phyloP scores from a whole-genome alignment of 2,113 vertebrate genomes.

The Entomyzon cyanotis region DNA sequence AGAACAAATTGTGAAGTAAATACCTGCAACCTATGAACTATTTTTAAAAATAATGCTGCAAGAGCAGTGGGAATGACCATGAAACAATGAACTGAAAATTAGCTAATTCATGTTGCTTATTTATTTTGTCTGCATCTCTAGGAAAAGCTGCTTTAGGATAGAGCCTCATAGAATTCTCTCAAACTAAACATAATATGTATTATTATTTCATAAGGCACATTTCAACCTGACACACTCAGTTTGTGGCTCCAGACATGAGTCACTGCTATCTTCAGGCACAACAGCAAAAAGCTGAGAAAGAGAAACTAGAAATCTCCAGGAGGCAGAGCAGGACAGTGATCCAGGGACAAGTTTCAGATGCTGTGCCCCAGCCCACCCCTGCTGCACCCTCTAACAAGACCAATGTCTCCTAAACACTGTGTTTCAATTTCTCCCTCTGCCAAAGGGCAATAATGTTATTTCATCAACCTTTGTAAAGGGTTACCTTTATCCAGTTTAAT shows the following conservation, averaged over 20 bases:
- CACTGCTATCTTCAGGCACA: not conserved
- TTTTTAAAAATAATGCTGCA: not conserved
- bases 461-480: constrained; percentile 48
- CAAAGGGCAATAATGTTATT: constrained; percentile 50
- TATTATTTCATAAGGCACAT: not conserved
- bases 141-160: not conserved
- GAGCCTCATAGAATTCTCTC: not conserved
- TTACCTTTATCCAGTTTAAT: constrained; percentile 6
- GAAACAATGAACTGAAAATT: not conserved
- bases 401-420: not conserved
- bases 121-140: not conserved
- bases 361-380: not conserved
- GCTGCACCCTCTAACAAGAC: not conserved
- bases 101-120: not conserved
- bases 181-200: not conserved
- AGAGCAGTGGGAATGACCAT: not conserved
- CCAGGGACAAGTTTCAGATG: not conserved
- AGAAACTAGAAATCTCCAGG: not conserved
- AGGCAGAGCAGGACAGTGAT: not conserved
- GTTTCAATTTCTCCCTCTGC: not conserved
- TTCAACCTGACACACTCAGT: not conserved
- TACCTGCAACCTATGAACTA: not conserved
- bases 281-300: not conserved
- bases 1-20: not conserved
- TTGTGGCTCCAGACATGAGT: not conserved